These are phyloP conservation scores for Anoplopoma fimbria DNA, from an alignment of 2,113 vertebrate species.

Conservation along the genomic window DNA sequence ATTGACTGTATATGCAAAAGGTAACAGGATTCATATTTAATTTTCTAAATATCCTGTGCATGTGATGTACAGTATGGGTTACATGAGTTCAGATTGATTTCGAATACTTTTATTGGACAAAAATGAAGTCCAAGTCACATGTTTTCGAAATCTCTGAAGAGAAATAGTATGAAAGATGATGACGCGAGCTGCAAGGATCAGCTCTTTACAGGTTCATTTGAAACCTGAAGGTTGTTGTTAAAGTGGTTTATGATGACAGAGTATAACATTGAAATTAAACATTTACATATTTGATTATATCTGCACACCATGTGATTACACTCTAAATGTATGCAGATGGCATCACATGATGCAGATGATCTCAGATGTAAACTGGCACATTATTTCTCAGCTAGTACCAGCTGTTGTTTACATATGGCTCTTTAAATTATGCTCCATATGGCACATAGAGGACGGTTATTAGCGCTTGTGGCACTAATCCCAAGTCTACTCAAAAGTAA, in stretches of 20 bases:
- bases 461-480: slow-evolving; percentile 39
- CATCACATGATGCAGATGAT: background rate
- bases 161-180: background rate
- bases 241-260: background rate
- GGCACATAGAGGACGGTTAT: slow-evolving; percentile 28
- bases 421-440: slow-evolving; percentile 35
- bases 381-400: slow-evolving; percentile 13
- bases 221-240: background rate
- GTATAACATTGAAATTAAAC: background rate
- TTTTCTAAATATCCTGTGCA: slow-evolving; percentile 1
- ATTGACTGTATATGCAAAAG: background rate
- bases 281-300: slow-evolving; percentile 20
- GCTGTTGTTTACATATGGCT: slow-evolving; percentile 43
- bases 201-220: background rate
- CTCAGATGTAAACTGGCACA: slow-evolving; percentile 10
- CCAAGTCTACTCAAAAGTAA: slow-evolving; percentile 9
- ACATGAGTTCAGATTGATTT: slow-evolving; percentile 22
- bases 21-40: slow-evolving; percentile 15
- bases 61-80: slow-evolving; percentile 1
- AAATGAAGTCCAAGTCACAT: background rate
- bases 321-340: background rate
- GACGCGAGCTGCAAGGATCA: slow-evolving; percentile 5
- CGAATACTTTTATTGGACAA: background rate
- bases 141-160: slow-evolving; percentile 35
- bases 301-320: background rate